Conservation (phyloP, 1,140 invertebrate genomes). For the Brachionus rubens region DNA sequence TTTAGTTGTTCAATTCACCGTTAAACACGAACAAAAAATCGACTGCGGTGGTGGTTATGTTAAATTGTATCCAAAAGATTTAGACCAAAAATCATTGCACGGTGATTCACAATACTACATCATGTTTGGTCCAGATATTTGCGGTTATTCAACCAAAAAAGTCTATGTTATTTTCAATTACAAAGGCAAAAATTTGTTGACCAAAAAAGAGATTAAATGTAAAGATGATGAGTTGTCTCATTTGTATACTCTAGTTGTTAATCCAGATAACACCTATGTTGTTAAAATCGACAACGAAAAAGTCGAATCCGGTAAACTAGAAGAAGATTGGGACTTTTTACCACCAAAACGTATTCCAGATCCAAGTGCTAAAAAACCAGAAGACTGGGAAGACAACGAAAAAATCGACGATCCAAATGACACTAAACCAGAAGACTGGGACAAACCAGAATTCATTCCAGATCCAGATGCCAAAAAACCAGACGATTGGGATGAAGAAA, state of each 20-base stretch:
- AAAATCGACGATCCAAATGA: slow-evolving; percentile 47
- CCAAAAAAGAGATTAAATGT: slow-evolving; percentile 78
- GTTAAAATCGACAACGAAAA: slow-evolving; percentile 97
- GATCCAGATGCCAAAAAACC: slow-evolving; percentile 61
- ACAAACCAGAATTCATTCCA: slow-evolving; percentile 49
- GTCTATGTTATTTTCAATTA: slow-evolving; percentile 99
- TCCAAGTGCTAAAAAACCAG: slow-evolving; percentile 85
- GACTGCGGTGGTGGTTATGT: slow-evolving; percentile 98
- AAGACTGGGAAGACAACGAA: slow-evolving; percentile 67
- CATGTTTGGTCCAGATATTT: slow-evolving; percentile 99
- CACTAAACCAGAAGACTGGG: slow-evolving; percentile 47
- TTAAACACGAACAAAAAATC: slow-evolving; percentile 99
- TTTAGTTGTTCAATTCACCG: slow-evolving; percentile 89
- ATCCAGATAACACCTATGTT: slow-evolving; percentile 88
- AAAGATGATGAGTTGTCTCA: slow-evolving; percentile 93
- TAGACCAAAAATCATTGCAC: too few species aligned
- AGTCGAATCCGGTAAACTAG: slow-evolving; percentile 87
- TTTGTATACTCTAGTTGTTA: slow-evolving; percentile 90
- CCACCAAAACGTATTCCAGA: slow-evolving; percentile 65
- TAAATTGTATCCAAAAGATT: slow-evolving; percentile 90
- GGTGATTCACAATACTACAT: slow-evolving; percentile 91
- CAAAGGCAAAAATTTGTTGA: slow-evolving; percentile 93
- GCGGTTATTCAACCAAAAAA: slow-evolving; percentile 95
- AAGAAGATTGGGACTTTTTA: slow-evolving; percentile 94
- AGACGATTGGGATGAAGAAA: slow-evolving; percentile 97